Conservation (phyloP, 2,797 vertebrate species). For the Hippocampus kuda region DNA sequence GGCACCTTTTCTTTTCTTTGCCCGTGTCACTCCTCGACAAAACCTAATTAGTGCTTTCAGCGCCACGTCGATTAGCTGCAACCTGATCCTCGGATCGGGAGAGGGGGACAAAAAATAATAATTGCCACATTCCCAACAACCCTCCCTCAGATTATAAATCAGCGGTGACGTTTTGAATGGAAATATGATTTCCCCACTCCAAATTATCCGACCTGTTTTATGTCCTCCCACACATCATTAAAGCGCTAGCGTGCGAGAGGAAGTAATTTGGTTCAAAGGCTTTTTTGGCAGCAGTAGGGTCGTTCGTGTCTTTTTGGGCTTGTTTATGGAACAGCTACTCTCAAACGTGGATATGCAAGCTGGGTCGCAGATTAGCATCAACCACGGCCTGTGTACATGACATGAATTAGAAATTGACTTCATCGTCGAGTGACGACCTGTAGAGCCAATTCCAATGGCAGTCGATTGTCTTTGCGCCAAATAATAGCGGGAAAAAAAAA, state of each 20-base stretch:
- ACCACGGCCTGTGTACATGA: conserved; percentile 47
- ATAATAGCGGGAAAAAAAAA: too few species aligned
- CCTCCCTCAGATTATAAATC: conserved; percentile 75
- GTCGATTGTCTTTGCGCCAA: too few species aligned
- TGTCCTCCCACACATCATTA: conserved; percentile 92
- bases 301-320: conserved; percentile 67
- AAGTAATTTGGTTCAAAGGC: conserved; percentile 93
- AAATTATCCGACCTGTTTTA: conserved; percentile 90
- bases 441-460: not conserved
- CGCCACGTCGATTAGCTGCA: conserved; percentile 74
- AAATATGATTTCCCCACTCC: conserved; percentile 93
- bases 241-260: conserved; percentile 81
- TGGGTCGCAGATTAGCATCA: conserved; percentile 61
- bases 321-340: conserved; percentile 72
- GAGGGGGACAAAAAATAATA: conserved; percentile 69
- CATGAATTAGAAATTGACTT: not conserved
- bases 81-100: conserved; percentile 72
- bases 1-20: conserved; percentile 73
- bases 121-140: conserved; percentile 75
- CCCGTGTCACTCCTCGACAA: conserved; percentile 76
- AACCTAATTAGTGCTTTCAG: conserved; percentile 92
- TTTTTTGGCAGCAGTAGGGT: conserved; percentile 71
- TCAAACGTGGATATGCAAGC: conserved; percentile 64
- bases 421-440: not conserved
- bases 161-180: conserved; percentile 82